Evolutionary conservation across 2,113 vertebrate species (phyloP).

Genomic region (Malurus cyaneus): DNA sequence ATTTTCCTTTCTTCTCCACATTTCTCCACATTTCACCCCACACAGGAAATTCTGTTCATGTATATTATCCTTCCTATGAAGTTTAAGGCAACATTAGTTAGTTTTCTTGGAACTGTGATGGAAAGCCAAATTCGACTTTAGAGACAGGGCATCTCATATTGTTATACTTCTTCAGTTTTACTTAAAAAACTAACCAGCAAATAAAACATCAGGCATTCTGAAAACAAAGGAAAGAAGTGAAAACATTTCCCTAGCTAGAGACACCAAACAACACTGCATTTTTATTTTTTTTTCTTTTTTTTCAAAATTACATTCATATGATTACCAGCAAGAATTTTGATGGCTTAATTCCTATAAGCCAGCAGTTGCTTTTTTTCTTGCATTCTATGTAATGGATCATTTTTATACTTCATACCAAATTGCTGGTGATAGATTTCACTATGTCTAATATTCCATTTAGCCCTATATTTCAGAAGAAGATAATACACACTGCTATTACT

Average conservation of each 20-base stretch:
- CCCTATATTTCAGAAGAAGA: background rate
- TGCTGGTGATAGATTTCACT: conserved; percentile 9
- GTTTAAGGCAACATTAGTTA: background rate
- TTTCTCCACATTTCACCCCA: background rate
- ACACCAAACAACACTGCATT: background rate
- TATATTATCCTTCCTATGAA: background rate
- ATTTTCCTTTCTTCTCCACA: background rate
- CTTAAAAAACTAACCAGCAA: background rate
- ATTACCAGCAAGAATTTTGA: background rate
- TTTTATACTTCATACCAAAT: background rate
- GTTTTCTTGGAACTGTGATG: background rate
- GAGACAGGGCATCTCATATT: background rate
- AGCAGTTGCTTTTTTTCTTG: background rate
- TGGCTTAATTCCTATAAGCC: conserved; percentile 5
- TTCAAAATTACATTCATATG: background rate
- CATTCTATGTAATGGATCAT: background rate
- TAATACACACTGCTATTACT: background rate
- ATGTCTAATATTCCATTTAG: background rate
- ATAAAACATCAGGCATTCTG: background rate
- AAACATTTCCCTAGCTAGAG: background rate
- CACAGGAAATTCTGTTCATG: background rate
- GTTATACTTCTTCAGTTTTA: background rate
- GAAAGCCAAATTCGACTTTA: background rate
- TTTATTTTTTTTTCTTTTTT: background rate
- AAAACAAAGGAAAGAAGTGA: background rate